Conservation (phyloP, 1,140 invertebrate genomes). For the Penaeus indicus region DNA sequence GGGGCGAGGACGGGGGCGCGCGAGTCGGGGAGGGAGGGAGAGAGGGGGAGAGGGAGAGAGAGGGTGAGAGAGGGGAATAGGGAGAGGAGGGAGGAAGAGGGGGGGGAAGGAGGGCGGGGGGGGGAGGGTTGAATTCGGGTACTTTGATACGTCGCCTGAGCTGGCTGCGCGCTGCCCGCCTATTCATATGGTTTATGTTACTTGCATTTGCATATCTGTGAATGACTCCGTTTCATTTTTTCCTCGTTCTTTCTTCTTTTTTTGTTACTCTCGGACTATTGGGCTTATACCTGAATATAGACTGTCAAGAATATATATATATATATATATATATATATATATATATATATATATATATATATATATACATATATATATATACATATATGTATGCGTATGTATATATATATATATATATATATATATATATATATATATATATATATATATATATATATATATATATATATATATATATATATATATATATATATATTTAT, state of each 20-base stretch:
- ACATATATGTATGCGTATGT: neutral
- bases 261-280: no score
- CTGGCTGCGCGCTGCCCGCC: neutral
- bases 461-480: neutral
- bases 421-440: neutral
- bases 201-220: constrained; percentile 43
- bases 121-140: neutral
- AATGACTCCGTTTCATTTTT: neutral
- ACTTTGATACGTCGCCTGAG: neutral
- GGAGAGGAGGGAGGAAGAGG: neutral
- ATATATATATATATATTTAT: constrained; percentile 23
- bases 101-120: neutral
- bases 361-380: neutral
- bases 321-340: no score
- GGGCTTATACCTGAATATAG: no score
- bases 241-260: no score
- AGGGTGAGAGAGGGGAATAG: neutral
- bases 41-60: neutral
- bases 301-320: no score
- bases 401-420: neutral
- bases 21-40: neutral
- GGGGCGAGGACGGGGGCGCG: constrained; percentile 1
- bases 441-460: neutral
- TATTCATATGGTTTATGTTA: constrained; percentile 55
- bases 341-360: no score